Evolutionary conservation across 2,888 invertebrate genomes (phyloP), one percentile per base, ranked within the genome.

Genomic region (Macrosiphum euphorbiae): DNA sequence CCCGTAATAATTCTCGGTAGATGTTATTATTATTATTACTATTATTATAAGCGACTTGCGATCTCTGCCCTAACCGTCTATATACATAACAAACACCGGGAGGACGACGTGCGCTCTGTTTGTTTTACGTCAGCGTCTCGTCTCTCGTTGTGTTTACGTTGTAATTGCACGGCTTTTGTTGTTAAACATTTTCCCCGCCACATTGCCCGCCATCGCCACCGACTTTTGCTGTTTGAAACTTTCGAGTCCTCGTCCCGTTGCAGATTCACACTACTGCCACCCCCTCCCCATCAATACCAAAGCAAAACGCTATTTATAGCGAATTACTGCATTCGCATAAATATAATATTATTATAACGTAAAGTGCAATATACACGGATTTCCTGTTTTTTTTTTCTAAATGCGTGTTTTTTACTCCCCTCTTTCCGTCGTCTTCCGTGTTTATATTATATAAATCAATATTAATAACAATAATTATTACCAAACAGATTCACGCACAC

Each of bases 101-200:
- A 67, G 52, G 90, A 86, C 44, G 90, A 90, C 92, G 78, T 20
- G 26, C 20, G 35, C 86, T 90, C 84, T 94, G 94, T 94, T 94
- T 90, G 90, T 94, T 94, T 87, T 90, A 41, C 90, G 94, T 94
- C 94, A 94, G 94, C 94, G 94, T 94, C 92, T 92, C 92, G 88
- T 78, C 78, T 67, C 92, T 58, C 47, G 88, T 87, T 92, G 26
- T 93, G 90, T 94, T 94, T 94, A 94, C 93, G 93, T 61, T 85
- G 90, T 93, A 84, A 92, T 92, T 67, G 92, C 87, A 67, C 61
- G 87, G 92, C 92, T 92, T 87, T 87, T 61, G 92, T 92, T 92
- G 92, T 88, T 92, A 67, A 88, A 88, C 92, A 67, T 92, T 92
- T 67, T 41, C 92, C 87, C 50, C 52, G 10, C 44, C 55, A 58